A percentile compares a stretch with the other conserved stretches of the same genome.
Conservation (phyloP, 2,888 invertebrate genomes). For the Dastarcus helophoroides region DNA sequence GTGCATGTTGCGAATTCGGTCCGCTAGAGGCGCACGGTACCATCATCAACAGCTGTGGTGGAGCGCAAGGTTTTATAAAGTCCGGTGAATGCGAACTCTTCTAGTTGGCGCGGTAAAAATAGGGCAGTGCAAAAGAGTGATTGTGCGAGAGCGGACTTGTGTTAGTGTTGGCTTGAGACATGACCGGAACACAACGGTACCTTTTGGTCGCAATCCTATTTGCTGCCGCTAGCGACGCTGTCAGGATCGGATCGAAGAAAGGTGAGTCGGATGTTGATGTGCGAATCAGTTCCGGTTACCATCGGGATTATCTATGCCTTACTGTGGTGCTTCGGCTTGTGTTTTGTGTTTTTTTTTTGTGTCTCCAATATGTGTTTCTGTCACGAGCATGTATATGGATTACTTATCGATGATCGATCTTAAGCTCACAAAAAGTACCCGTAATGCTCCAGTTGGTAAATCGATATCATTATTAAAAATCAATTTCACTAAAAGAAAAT, state of each 20-base stretch:
- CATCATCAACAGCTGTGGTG: slow-evolving; percentile 29
- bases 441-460: no score
- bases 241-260: slow-evolving; percentile 20
- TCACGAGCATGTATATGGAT: no score
- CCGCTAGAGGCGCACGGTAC: slow-evolving; percentile 16
- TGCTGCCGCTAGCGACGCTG: slow-evolving; percentile 14
- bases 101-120: slow-evolving; percentile 50
- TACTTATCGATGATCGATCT: no score
- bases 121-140: slow-evolving; percentile 35
- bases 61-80: slow-evolving; percentile 54
- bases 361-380: no score
- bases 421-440: no score
- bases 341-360: no score
- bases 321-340: no score
- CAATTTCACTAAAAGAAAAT: no score
- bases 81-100: slow-evolving; percentile 46
- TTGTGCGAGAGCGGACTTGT: slow-evolving; percentile 19
- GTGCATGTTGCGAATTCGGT: slow-evolving; percentile 14
- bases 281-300: no score
- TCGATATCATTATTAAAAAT: no score
- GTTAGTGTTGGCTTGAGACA: slow-evolving; percentile 10
- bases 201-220: slow-evolving; percentile 14
- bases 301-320: no score
- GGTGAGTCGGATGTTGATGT: slow-evolving; percentile 16
- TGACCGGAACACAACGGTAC: slow-evolving; percentile 18